phyloP scores from a whole-genome alignment of 2,888 invertebrate genomes.

The Oligia latruncula region DNA sequence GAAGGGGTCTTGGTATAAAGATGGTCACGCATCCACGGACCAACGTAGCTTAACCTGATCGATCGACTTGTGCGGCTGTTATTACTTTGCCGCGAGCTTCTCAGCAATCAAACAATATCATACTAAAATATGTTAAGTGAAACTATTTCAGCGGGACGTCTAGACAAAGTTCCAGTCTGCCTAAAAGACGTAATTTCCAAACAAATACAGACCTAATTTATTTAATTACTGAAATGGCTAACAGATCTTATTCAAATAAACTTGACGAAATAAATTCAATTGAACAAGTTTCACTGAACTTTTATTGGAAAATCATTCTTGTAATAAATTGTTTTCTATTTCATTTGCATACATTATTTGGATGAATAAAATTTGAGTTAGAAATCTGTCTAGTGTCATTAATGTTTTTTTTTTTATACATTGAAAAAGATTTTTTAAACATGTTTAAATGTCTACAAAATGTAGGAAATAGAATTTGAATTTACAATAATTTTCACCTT shows the following conservation, averaged over 20 bases:
- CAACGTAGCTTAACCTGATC: background rate
- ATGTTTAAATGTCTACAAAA: background rate
- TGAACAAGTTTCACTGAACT: constrained; percentile 44
- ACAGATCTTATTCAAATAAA: constrained; percentile 46
- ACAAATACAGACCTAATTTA: constrained; percentile 38
- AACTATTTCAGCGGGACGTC: constrained; percentile 25
- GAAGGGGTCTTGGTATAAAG: background rate
- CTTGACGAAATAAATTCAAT: constrained; percentile 52
- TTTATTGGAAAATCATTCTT: constrained; percentile 25
- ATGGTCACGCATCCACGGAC: background rate
- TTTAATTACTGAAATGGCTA: constrained; percentile 38
- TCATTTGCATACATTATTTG: constrained; percentile 23
- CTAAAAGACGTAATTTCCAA: constrained; percentile 31
- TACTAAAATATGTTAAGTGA: background rate
- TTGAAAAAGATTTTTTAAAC: background rate
- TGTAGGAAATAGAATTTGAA: background rate
- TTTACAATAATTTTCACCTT: background rate
- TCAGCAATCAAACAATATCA: background rate
- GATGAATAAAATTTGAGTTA: background rate
- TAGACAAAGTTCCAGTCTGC: constrained; percentile 39
- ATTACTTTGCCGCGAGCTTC: background rate
- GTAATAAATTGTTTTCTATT: constrained; percentile 17
- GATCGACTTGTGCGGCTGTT: background rate
- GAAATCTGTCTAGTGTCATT: background rate
- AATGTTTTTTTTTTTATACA: background rate